A percentile compares a stretch with the other conserved stretches of the same genome.
phyloP scores from a whole-genome alignment of 2,888 invertebrate species.

The Rutpela maculata region DNA sequence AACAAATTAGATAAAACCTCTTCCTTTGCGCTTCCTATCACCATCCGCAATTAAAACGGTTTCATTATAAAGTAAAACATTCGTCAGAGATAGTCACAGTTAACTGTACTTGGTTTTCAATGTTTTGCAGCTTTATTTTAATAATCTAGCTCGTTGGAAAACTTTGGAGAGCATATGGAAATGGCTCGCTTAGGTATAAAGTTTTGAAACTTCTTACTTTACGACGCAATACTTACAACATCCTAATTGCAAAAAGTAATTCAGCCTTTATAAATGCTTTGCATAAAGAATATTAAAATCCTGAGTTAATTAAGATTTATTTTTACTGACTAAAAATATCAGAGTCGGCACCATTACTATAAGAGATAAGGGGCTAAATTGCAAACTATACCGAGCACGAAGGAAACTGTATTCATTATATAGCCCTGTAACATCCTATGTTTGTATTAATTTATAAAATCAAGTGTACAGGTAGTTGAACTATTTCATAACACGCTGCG shows the following conservation, averaged over 20 bases:
- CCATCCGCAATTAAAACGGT: neutral
- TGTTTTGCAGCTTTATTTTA: conserved; percentile 2
- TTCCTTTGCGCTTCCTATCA: neutral
- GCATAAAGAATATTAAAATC: neutral
- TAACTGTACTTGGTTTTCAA: neutral
- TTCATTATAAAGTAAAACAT: neutral
- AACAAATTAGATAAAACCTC: neutral
- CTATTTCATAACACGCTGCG: too few relatives aligned
- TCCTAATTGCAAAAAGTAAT: conserved; percentile 15
- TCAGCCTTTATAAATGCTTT: neutral
- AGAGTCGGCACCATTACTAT: neutral
- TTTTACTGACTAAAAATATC: neutral
- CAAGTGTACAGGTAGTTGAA: too few relatives aligned
- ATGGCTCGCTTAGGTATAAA: conserved; percentile 4
- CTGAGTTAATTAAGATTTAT: neutral
- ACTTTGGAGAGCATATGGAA: neutral
- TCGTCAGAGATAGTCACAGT: neutral
- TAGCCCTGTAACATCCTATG: too few relatives aligned
- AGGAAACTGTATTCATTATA: too few relatives aligned
- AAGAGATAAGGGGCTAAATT: too few relatives aligned
- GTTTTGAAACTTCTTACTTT: conserved; percentile 1
- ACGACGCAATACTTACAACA: conserved; percentile 4
- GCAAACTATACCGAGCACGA: too few relatives aligned
- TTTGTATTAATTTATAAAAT: too few relatives aligned
- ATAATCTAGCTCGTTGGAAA: conserved; percentile 2